phyloP scores from a whole-genome alignment of 1,140 invertebrate species.

The Anagrus nilaparvatae region DNA sequence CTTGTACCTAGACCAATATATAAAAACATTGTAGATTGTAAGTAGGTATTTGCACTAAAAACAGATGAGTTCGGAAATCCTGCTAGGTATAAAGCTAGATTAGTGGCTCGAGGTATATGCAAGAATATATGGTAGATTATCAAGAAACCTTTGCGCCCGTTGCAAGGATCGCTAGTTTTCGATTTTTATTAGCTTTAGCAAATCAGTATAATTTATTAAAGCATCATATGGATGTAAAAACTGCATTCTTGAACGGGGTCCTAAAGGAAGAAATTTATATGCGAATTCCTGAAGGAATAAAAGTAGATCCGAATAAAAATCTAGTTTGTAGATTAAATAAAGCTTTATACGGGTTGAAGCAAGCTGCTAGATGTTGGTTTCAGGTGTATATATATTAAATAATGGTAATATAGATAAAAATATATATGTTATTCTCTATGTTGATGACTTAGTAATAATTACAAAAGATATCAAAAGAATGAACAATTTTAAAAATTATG shows the following conservation, averaged over 20 bases:
- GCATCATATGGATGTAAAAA: conserved; percentile 9
- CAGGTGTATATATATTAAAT: background rate
- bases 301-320: background rate
- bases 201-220: conserved; percentile 1
- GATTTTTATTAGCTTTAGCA: background rate
- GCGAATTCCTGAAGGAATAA: conserved; percentile 8
- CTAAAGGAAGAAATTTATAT: conserved; percentile 34
- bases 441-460: conserved; percentile 1
- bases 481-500: background rate
- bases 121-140: too few relatives aligned
- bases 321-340: background rate
- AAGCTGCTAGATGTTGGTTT: conserved; percentile 1
- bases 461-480: background rate
- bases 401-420: conserved; percentile 1
- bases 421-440: background rate
- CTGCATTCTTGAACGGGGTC: conserved; percentile 24
- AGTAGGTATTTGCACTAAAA: conserved; percentile 8
- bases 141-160: too few relatives aligned
- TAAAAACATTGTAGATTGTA: conserved; percentile 8
- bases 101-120: too few relatives aligned
- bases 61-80: background rate
- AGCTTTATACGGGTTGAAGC: conserved; percentile 1
- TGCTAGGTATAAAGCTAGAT: background rate
- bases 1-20: background rate
- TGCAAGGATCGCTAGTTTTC: background rate